A percentile compares a stretch with the other conserved stretches of the same genome.
Evolutionary conservation across 1,140 invertebrate genomes (phyloP).

Genomic region (Ridgeia piscesae): DNA sequence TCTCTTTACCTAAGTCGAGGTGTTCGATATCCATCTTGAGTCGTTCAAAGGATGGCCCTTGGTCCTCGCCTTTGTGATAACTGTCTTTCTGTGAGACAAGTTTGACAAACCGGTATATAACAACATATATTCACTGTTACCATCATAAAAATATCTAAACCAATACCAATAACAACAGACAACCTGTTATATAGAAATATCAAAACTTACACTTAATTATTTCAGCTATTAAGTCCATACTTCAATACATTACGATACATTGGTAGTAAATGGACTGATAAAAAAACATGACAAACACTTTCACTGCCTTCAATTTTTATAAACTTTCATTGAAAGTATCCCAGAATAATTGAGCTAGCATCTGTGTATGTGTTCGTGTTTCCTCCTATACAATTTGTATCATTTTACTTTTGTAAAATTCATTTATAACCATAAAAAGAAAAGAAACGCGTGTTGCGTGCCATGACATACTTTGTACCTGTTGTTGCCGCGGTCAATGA

Average conservation of each 20-base stretch:
- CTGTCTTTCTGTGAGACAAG: conserved; percentile 36
- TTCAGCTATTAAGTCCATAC: not conserved
- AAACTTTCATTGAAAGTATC: not conserved
- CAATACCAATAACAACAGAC: not conserved
- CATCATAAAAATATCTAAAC: not conserved
- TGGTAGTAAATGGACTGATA: not conserved
- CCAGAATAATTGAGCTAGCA: not conserved
- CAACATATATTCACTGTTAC: not conserved
- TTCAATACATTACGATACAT: not conserved
- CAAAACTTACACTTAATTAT: not conserved
- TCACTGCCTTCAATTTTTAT: not conserved
- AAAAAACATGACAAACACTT: not conserved
- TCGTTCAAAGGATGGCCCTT: conserved; percentile 46
- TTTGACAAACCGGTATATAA: not conserved
- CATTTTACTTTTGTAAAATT: no score
- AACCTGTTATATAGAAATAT: not conserved
- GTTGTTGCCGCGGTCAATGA: conserved; percentile 75
- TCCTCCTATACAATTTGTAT: no score
- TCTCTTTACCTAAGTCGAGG: conserved; percentile 62
- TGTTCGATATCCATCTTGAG: conserved; percentile 57
- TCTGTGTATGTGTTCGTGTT: not conserved
- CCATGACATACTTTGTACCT: conserved; percentile 69
- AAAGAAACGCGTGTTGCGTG: not conserved
- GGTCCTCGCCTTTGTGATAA: conserved; percentile 40
- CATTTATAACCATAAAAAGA: no score